Evolutionary conservation across 2,113 vertebrate genomes (phyloP), one percentile per base, ranked within the genome.

Genomic region (Ptilorrhoa leucosticta): DNA sequence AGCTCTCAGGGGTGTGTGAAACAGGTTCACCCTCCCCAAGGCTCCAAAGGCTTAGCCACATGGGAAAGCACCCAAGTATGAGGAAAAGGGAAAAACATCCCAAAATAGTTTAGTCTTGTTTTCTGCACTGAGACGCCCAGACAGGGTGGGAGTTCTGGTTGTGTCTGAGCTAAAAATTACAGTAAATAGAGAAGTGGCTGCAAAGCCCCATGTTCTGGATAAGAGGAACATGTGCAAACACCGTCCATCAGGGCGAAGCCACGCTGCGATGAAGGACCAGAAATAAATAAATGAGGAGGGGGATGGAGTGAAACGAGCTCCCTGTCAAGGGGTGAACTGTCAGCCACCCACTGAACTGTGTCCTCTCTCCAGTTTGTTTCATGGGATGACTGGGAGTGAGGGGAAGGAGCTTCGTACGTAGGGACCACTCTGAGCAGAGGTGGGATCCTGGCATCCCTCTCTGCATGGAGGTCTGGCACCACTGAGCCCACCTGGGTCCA

Each of bases 51-150:
- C n/a, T 93, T 93, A 86, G 85, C 96, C 97, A 96, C 95, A 96
- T 97, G 97, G 97, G 97, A 97, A 97, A 96, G 96, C 95, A 97
- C 97, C 97, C 97, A 97, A 97, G 93, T 96, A 96, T 97, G 96
- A 97, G 94, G 95, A 96, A 96, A 96, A 97, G 92, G 81, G 94
- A 95, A 97, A 97, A 97, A 96, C 96, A 97, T 97, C 97, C 96
- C 89, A 96, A 97, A 97, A 97, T 97, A 97, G 97, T 97, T 97
- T 97, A 97, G 97, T 97, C 95, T 97, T 97, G 95, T 97, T 97
- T 97, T 94, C 73, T 95, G 91, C 93, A 47, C 93, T 90, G 84
- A 97, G 96, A 95, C 94, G 91, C 94, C 96, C 95, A 97, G 97
- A 97, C 96, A 97, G 97, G 97, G 97, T 97, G 97, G 97, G 97